A percentile compares a stretch with the other conserved stretches of the same genome.
These are phyloP conservation scores for Aphidoletes aphidimyza DNA, from an alignment of 2,888 invertebrate species.

Conservation along the genomic window DNA sequence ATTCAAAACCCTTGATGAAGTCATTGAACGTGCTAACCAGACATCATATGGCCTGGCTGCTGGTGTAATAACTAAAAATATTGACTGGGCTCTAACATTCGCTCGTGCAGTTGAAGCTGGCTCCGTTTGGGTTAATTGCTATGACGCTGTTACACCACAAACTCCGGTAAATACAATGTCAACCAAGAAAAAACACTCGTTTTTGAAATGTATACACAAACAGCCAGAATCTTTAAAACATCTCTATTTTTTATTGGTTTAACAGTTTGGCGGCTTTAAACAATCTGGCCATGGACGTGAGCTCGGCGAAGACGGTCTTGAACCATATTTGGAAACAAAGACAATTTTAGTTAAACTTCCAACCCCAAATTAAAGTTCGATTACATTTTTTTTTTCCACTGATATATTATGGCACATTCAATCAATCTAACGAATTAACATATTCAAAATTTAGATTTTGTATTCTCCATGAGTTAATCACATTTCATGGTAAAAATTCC, in stretches of 20 bases:
- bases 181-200: not conserved
- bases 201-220: not conserved
- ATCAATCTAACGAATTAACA: too few relatives aligned
- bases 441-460: too few relatives aligned
- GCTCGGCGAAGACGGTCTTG: conserved; percentile 78
- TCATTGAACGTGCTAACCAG: conserved; percentile 82
- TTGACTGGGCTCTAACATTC: conserved; percentile 80
- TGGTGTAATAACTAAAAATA: conserved; percentile 82
- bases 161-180: conserved; percentile 69
- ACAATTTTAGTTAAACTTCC: conserved; percentile 73
- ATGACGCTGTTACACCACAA: conserved; percentile 69
- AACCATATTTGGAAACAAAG: conserved; percentile 82
- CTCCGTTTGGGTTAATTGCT: conserved; percentile 77
- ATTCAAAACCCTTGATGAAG: conserved; percentile 80
- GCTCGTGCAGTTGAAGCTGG: conserved; percentile 81
- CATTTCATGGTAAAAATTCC: too few relatives aligned
- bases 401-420: not conserved
- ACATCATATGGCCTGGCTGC: conserved; percentile 85
- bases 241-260: not conserved
- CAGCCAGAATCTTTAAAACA: too few relatives aligned
- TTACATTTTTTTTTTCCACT: too few relatives aligned
- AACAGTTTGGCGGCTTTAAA: conserved; percentile 85
- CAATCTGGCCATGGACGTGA: conserved; percentile 88
- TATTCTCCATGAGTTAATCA: too few relatives aligned
- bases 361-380: conserved; percentile 58